phyloP scores from a whole-genome alignment of 2,113 vertebrate genomes.

The Diphyllodes magnificus region DNA sequence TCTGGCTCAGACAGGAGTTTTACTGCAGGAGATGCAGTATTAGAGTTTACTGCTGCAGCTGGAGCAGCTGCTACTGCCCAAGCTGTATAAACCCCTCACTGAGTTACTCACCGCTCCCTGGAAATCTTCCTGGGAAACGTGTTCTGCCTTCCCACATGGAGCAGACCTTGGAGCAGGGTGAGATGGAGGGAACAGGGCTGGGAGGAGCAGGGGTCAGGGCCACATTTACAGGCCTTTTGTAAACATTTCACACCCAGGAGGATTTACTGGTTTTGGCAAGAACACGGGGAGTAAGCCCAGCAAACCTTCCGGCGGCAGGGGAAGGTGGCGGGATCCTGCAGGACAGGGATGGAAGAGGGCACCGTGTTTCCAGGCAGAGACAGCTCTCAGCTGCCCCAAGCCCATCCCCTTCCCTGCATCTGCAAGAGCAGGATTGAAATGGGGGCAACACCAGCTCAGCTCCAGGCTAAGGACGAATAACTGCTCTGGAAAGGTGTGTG shows the following conservation, averaged over 20 bases:
- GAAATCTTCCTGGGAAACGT: neutral
- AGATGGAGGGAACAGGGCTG: neutral
- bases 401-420: neutral
- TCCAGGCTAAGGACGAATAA: rapidly evolving
- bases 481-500: neutral
- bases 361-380: neutral
- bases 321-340: neutral
- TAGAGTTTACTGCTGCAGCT: neutral
- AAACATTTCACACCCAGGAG: neutral
- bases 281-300: rapidly evolving
- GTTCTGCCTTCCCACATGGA: rapidly evolving
- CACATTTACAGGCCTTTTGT: neutral
- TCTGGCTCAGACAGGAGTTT: neutral
- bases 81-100: neutral
- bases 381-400: neutral
- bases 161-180: rapidly evolving
- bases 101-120: neutral
- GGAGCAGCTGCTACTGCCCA: neutral
- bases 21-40: neutral
- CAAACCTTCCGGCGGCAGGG: neutral
- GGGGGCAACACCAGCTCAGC: neutral
- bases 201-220: neutral
- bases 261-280: neutral
- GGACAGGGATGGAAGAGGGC: neutral
- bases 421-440: neutral